Conservation (phyloP, 2,113 vertebrate genomes). For the Salvelinus sp. region DNA sequence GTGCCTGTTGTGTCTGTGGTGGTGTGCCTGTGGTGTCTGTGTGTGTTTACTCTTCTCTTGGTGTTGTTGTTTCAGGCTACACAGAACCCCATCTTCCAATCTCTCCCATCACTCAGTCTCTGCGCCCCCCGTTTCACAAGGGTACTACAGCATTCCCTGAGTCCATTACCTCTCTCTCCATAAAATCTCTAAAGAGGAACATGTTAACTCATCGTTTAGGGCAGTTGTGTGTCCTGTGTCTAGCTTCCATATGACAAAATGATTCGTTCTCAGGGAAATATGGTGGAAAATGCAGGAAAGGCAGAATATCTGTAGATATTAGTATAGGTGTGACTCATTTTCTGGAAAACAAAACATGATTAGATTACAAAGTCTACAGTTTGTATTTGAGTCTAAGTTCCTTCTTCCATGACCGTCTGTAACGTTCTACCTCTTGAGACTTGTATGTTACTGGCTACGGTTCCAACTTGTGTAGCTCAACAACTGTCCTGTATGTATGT, state of each 20-base stretch:
- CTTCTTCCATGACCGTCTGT: too few relatives aligned
- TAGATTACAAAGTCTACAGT: too few relatives aligned
- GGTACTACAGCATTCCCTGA: slow-evolving; percentile 74
- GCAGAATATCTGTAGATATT: background rate
- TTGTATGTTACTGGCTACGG: background rate
- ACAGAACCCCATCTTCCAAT: slow-evolving; percentile 80
- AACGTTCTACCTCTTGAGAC: background rate
- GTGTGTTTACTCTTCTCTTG: slow-evolving; percentile 69
- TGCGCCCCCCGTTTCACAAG: slow-evolving; percentile 76
- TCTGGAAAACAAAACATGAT: too few relatives aligned
- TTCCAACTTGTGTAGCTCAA: background rate
- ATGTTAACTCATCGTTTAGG: too few relatives aligned
- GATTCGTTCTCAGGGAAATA: background rate
- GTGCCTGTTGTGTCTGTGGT: slow-evolving; percentile 26
- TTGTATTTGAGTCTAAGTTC: too few relatives aligned
- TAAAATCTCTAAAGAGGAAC: background rate
- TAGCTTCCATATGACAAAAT: too few relatives aligned
- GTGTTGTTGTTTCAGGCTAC: slow-evolving; percentile 75
- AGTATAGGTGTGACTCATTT: too few relatives aligned
- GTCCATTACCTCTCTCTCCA: background rate
- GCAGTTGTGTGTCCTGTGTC: background rate
- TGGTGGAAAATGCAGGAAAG: background rate
- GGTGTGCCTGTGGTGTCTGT: slow-evolving; percentile 40
- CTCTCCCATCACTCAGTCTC: slow-evolving; percentile 77
- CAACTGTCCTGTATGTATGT: slow-evolving; percentile 42